Percentiles rank a stretch among this genome's conserved stretches.
Conservation (phyloP, 2,888 invertebrate species). For the Cantharis rustica region DNA sequence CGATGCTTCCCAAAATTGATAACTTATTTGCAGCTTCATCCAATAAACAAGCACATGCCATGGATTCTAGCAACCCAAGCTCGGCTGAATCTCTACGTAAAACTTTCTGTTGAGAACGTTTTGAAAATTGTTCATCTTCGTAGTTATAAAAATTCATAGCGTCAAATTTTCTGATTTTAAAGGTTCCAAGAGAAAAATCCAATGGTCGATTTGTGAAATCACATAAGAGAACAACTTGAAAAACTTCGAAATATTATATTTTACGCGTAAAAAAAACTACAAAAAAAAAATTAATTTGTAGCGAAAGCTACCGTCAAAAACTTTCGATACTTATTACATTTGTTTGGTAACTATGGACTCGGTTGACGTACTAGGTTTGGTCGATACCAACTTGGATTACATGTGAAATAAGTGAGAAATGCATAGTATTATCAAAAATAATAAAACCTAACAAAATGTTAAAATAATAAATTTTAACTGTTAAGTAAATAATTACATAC, state of each 20-base stretch:
- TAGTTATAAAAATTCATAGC: background rate
- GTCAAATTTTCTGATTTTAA: too few relatives aligned
- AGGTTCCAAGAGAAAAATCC: too few relatives aligned
- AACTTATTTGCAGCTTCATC: constrained; percentile 41
- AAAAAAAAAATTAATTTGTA: background rate
- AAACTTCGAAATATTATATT: background rate
- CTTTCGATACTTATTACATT: background rate
- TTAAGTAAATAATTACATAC: too few relatives aligned
- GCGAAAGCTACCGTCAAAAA: background rate
- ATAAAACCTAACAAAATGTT: too few relatives aligned
- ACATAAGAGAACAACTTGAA: background rate
- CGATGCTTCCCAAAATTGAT: constrained; percentile 38
- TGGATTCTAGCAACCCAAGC: constrained; percentile 8
- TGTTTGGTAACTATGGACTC: background rate
- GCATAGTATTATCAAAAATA: too few relatives aligned
- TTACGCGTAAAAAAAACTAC: background rate
- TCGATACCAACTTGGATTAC: background rate
- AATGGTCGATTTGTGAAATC: too few relatives aligned
- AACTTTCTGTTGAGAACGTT: background rate
- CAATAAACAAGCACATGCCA: constrained; percentile 33
- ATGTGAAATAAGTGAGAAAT: background rate
- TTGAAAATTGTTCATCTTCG: background rate
- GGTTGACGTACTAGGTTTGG: background rate
- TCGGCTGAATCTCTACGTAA: background rate
- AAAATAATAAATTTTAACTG: too few relatives aligned